Conservation (phyloP, 2,113 vertebrate genomes). For the Anhinga anhinga region DNA sequence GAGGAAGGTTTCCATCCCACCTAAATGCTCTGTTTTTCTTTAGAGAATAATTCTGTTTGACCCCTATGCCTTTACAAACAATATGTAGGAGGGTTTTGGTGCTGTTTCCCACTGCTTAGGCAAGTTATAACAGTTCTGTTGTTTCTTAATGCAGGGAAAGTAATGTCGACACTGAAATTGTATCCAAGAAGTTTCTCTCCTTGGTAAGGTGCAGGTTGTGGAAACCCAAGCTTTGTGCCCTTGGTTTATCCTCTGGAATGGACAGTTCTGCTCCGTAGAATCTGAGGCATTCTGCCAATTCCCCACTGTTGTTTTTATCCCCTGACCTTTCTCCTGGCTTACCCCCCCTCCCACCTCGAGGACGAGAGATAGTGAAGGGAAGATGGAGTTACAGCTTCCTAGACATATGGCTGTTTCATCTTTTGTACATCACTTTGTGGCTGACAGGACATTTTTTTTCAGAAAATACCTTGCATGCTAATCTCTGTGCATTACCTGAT, state of each 20-base stretch:
- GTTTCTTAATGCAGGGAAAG: background rate
- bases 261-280: constrained; percentile 14
- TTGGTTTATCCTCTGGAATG: constrained; percentile 24
- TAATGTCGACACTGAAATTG: background rate
- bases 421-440: constrained; percentile 29
- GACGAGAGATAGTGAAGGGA: constrained; percentile 3
- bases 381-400: constrained; percentile 52
- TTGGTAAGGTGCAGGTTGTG: background rate
- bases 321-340: constrained; percentile 4
- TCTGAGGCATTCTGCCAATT: constrained; percentile 5
- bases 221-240: constrained; percentile 39
- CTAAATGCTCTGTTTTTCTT: background rate
- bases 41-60: background rate
- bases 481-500: constrained; percentile 53
- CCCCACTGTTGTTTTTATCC: background rate
- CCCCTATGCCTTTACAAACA: background rate
- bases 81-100: background rate
- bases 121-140: background rate
- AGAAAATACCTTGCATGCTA: constrained; percentile 43
- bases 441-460: background rate
- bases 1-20: background rate
- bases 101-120: background rate
- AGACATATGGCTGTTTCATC: constrained; percentile 4
- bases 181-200: constrained; percentile 3
- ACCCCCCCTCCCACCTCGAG: background rate